Percentiles rank a stretch among this genome's conserved stretches.
Evolutionary conservation across 2,113 vertebrate species (phyloP).

Genomic region (Callithrix jacchus): DNA sequence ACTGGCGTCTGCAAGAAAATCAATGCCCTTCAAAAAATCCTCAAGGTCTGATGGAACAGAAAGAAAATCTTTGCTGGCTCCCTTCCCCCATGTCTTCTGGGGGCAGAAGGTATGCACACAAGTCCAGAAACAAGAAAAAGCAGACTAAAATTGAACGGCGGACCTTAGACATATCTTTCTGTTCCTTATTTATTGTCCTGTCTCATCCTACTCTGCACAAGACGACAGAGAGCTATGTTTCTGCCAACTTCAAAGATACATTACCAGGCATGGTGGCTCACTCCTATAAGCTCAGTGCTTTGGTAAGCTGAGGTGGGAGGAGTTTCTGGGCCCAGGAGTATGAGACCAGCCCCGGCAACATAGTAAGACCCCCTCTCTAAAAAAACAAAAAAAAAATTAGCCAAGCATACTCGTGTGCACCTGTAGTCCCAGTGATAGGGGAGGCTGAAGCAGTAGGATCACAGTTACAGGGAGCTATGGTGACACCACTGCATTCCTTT

Average conservation of each 20-base stretch:
- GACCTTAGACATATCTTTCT: neutral
- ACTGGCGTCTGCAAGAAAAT: neutral
- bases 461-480: too few species aligned
- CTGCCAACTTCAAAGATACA: neutral
- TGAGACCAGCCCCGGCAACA: too few species aligned
- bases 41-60: neutral
- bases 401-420: too few species aligned
- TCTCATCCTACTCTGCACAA: neutral
- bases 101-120: neutral
- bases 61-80: neutral
- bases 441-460: too few species aligned
- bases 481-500: too few species aligned
- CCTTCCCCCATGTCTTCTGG: neutral
- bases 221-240: neutral
- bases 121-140: neutral
- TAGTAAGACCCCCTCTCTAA: too few species aligned
- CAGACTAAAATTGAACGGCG: neutral
- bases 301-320: too few species aligned
- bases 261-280: too few species aligned
- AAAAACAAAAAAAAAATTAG: too few species aligned
- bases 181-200: constrained; percentile 39
- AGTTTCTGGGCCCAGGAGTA: too few species aligned
- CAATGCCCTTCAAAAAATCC: neutral
- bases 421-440: too few species aligned
- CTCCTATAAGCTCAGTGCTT: too few species aligned